phyloP scores from a whole-genome alignment of 2,888 invertebrate genomes.

The Eupeodes luniger region DNA sequence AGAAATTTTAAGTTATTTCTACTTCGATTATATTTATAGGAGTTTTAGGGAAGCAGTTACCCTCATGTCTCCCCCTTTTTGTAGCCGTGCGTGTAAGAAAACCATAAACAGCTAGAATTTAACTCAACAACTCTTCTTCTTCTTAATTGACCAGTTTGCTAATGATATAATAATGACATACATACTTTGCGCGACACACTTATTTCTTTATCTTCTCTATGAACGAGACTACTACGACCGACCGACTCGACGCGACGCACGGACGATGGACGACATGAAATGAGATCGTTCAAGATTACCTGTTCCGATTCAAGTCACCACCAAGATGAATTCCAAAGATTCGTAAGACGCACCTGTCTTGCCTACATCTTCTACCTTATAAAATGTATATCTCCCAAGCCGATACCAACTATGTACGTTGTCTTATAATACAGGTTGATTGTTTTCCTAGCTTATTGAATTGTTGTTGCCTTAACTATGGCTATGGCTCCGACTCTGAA shows the following conservation, averaged over 20 bases:
- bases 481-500: background rate
- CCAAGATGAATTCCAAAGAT: constrained; percentile 42
- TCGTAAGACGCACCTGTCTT: constrained; percentile 44
- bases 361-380: background rate
- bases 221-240: too few species aligned
- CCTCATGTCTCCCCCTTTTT: background rate
- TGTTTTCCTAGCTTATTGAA: constrained; percentile 15
- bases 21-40: background rate
- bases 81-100: background rate
- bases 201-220: constrained; percentile 16
- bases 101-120: constrained; percentile 4
- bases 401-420: background rate
- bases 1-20: too few species aligned
- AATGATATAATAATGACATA: constrained; percentile 51
- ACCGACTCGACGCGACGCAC: too few species aligned
- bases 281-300: constrained; percentile 38
- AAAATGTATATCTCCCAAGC: background rate
- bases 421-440: constrained; percentile 28
- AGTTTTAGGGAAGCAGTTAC: background rate
- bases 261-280: constrained; percentile 8
- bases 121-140: constrained; percentile 21
- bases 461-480: background rate
- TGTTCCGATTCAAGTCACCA: constrained; percentile 39
- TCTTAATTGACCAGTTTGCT: constrained; percentile 44
- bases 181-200: constrained; percentile 43